Evolutionary conservation across 2,888 invertebrate species (phyloP), one percentile per base, ranked within the genome.

Genomic region (Alloplasta piceator): DNA sequence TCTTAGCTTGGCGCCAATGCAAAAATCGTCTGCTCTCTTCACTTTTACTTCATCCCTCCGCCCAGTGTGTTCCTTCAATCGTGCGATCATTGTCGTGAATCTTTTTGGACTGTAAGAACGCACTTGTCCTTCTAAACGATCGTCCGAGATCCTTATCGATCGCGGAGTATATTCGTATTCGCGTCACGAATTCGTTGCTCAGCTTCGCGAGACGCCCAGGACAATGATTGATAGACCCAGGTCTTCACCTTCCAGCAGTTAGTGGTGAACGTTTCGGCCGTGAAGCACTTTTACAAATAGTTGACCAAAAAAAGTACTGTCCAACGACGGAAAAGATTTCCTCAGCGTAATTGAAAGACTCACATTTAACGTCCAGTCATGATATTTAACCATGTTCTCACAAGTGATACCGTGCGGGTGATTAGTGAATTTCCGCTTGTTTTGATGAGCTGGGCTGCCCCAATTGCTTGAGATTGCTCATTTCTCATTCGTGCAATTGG

Each of bases 191-290:
- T 72, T 66, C 60, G 56, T 39, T 46, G 43, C 38, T 12, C 43
- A 56, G 5, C 46, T 36, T 67, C 41, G 55, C 73, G 55, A 63
- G 52, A 78, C 58, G 10, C 46, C 61, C 46, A n/a, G 61, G 72
- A 72, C 79, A 80, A 80, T 80, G 79, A 80, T 80, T 41, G 74
- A 80, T 80, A 52, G 70, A 63, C 41, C 12, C 43, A 14, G 43
- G 61, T 68, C 60, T 60, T 50, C 50, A 61, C 61, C 41, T 75
- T 26, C 26, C 26, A 26, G 43, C 38, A 16, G 14, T 55, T 7
- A 48, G 26, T 55, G 5, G 63, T 14, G 38, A 56, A 73, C 50
- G 39, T 10, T 14, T 39, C 48, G 60, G 7, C 12, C 43, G 55
- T 56, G n/a, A 5, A 9, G 39, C n/a, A 41, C 16, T 41, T 36